A percentile compares a stretch with the other conserved stretches of the same genome.
Conservation (phyloP, 2,113 vertebrate genomes). For the Myxocyprinus asiaticus region DNA sequence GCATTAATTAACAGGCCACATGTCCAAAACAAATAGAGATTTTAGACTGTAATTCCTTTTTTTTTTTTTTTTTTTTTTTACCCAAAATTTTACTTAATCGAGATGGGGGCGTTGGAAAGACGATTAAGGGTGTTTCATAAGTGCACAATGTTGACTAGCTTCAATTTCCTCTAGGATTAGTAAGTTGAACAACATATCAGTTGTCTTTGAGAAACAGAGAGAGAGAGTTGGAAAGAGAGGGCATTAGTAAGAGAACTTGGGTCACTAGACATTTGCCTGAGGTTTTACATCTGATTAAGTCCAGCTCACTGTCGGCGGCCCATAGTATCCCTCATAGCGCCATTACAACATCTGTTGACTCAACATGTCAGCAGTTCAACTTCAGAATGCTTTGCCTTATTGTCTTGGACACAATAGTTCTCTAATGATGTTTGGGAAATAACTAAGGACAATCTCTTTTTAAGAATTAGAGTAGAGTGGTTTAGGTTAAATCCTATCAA, state of each 20-base stretch:
- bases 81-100: not conserved
- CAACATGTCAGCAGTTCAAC: slow-evolving; percentile 32
- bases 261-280: not conserved
- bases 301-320: slow-evolving; percentile 29
- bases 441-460: slow-evolving; percentile 13
- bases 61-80: not conserved
- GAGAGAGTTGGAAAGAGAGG: not conserved
- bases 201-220: not conserved
- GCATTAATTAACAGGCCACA: too few species aligned
- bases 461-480: not conserved
- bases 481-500: too few species aligned
- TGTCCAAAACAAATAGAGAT: too few species aligned
- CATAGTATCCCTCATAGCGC: slow-evolving; percentile 46
- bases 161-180: not conserved
- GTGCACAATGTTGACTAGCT: not conserved
- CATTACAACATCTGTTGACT: slow-evolving; percentile 27
- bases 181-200: not conserved
- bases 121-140: not conserved
- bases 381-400: slow-evolving; percentile 21
- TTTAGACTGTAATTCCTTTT: too few species aligned
- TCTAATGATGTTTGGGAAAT: slow-evolving; percentile 21
- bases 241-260: slow-evolving; percentile 30
- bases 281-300: slow-evolving; percentile 13
- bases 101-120: not conserved
- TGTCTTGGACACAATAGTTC: slow-evolving; percentile 20